Percentiles rank a stretch among this genome's conserved stretches.
phyloP scores from a whole-genome alignment of 2,888 invertebrate genomes.

The Operophtera brumata region DNA sequence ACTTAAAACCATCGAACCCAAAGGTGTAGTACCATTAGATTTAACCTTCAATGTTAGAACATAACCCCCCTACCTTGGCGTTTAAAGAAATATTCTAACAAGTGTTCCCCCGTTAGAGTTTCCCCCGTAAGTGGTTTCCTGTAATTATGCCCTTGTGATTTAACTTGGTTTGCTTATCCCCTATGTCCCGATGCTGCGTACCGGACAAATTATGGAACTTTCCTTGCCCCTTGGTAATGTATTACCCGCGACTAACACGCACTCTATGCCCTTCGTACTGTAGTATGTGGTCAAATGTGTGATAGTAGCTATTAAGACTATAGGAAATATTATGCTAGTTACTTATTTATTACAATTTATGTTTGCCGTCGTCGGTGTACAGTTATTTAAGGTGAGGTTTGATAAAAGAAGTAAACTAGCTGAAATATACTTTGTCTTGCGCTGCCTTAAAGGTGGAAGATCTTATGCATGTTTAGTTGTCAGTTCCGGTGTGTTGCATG shows the following conservation, averaged over 20 bases:
- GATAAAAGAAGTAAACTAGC: conserved; percentile 6
- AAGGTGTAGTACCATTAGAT: conserved; percentile 70
- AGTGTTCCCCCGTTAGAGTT: conserved; percentile 31
- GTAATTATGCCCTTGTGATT: conserved; percentile 55
- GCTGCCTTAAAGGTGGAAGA: background rate
- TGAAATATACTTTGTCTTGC: conserved; percentile 5
- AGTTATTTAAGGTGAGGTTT: conserved; percentile 97
- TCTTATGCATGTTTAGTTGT: conserved; percentile 29
- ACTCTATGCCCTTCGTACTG: conserved; percentile 44
- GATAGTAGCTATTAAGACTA: conserved; percentile 99
- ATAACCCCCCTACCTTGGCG: conserved; percentile 78
- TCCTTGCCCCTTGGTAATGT: conserved; percentile 40
- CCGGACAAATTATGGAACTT: conserved; percentile 54
- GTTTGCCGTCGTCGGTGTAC: conserved; percentile 99
- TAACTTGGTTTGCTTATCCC: conserved; percentile 75
- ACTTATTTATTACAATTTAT: conserved; percentile 99
- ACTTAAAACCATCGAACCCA: conserved; percentile 56
- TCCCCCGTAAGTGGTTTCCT: conserved; percentile 32
- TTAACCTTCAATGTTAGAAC: conserved; percentile 50
- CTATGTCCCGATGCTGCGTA: conserved; percentile 72
- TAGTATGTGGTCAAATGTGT: conserved; percentile 99
- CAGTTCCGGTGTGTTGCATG: conserved; percentile 17
- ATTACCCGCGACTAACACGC: conserved; percentile 56
- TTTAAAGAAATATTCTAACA: conserved; percentile 57
- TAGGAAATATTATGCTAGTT: conserved; percentile 99